Evolutionary conservation across 2,797 vertebrate species (phyloP), one percentile per base, ranked within the genome.

Genomic region (Okamejei kenojei): DNA sequence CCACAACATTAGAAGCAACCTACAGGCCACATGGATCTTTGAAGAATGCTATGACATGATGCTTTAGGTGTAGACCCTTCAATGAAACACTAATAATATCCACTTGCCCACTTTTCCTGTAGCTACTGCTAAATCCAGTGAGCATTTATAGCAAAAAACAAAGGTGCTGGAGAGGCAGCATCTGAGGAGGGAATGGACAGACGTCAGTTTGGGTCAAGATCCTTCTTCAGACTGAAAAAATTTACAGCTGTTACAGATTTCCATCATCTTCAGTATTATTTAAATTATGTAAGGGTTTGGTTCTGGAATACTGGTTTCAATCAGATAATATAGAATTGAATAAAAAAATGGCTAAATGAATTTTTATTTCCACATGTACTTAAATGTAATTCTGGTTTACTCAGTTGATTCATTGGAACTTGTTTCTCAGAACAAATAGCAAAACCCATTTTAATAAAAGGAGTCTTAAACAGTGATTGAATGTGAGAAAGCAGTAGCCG

Each of bases 361-460:
- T 45, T 74, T 76, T 32, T 38, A 58, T 92, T 92, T 35, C 68
- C 26, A 92, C 71, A 74, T 58, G 45, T 54, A 74, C 11, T 74
- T 58, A 26, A 76, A 54, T 92, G 71, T 54, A 26, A n/a, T 38
- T 76, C 71, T 8, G 90, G n/a, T 26, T 92, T 92, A 38, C 26
- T 74, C 5, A 74, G 73, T 92, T 29, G 68, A 54, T 71, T 92
- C 74, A 76, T 76, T 71, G 29, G 35, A 92, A n/a, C 90, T 29
- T 74, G 45, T 38, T n/a, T 26, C 71, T 92, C 54, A 73, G 65
- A 91, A 91, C 88, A 92, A 92, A 76, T 45, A 91, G 90, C 21
- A 91, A 91, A 91, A 91, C 74, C 71, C 71, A 76, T 76, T 58
- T 92, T 76, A 92, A 76, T 92, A 76, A 92, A 92, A 76, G 15